These are phyloP conservation scores for Spongilla lacustris DNA, from an alignment of 37 sponge, comb jelly and placozoan genomes.

Conservation along the genomic window DNA sequence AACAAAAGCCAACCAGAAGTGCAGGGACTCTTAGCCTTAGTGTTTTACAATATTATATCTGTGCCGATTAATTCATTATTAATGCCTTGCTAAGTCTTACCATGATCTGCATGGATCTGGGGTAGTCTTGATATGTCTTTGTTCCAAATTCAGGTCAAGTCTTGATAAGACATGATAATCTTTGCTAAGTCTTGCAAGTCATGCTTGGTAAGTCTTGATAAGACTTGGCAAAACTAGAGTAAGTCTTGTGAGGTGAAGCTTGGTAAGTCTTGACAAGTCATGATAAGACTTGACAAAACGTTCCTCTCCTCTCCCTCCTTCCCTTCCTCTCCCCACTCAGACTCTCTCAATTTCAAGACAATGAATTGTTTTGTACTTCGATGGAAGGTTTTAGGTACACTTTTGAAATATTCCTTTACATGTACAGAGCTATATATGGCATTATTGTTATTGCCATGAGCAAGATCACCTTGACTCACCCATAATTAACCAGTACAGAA, in stretches of 20 bases:
- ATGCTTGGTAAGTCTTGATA: background rate
- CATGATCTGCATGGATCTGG: background rate
- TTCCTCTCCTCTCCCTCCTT: too few relatives aligned
- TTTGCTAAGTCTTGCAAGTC: background rate
- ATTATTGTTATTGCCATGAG: too few relatives aligned
- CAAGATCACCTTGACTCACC: too few relatives aligned
- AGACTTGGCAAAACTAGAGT: background rate
- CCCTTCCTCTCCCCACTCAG: too few relatives aligned
- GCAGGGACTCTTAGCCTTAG: background rate
- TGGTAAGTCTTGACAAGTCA: background rate
- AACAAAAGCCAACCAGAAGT: background rate
- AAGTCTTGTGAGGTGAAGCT: background rate
- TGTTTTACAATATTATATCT: background rate
- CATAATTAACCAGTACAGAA: too few relatives aligned
- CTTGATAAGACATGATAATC: background rate
- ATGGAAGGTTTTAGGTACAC: too few relatives aligned
- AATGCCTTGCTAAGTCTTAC: background rate
- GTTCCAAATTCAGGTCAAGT: constrained; percentile 1
- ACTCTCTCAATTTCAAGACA: too few relatives aligned
- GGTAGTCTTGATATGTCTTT: background rate
- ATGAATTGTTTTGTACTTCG: too few relatives aligned
- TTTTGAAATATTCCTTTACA: too few relatives aligned
- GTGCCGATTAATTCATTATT: background rate
- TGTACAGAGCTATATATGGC: too few relatives aligned
- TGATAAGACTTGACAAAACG: background rate